Conservation (phyloP, 2,113 vertebrate genomes). For the Strix uralensis region DNA sequence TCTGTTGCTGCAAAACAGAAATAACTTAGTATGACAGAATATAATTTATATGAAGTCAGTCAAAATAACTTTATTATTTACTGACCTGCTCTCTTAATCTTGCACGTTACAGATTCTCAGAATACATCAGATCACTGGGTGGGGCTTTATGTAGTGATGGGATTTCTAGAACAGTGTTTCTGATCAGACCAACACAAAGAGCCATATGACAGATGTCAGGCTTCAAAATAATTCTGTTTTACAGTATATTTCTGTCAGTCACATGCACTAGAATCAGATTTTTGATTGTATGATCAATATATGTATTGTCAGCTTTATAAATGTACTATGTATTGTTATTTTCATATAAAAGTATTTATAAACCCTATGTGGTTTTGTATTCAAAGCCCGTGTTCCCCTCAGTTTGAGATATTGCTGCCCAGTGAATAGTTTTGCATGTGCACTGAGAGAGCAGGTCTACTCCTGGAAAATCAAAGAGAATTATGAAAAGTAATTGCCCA, state of each 20-base stretch:
- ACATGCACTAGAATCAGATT: background rate
- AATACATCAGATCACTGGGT: background rate
- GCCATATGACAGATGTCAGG: background rate
- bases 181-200: background rate
- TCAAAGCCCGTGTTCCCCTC: background rate
- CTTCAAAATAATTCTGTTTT: background rate
- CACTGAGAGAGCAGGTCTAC: conserved; percentile 1
- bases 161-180: background rate
- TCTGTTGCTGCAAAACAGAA: background rate
- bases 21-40: background rate
- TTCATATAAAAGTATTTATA: background rate
- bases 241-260: background rate
- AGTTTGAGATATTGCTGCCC: conserved; percentile 5
- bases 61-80: background rate
- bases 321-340: background rate
- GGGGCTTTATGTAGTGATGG: background rate
- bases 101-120: background rate
- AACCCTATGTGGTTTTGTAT: background rate
- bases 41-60: background rate
- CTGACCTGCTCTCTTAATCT: background rate
- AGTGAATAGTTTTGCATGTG: conserved; percentile 1
- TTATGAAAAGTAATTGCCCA: conserved; percentile 36
- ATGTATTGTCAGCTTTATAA: background rate
- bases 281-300: background rate
- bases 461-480: conserved; percentile 59